phyloP scores from a whole-genome alignment of 1,140 invertebrate genomes.

The Brachionus rubens region DNA sequence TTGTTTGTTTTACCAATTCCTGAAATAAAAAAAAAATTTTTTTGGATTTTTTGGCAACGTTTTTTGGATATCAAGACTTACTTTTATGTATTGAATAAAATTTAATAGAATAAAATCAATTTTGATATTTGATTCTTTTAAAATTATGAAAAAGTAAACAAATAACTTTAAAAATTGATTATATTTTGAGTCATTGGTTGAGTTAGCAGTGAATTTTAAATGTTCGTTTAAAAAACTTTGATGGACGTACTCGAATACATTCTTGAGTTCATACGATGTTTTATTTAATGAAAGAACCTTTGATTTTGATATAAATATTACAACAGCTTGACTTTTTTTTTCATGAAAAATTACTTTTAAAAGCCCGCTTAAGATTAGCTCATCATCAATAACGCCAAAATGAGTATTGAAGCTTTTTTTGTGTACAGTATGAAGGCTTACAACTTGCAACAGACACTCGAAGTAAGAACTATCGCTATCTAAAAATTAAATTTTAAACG shows the following conservation, averaged over 20 bases:
- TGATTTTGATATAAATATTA: too few relatives aligned
- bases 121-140: neutral
- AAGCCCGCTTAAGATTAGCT: too few relatives aligned
- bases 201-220: neutral
- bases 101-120: neutral
- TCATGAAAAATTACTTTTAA: too few relatives aligned
- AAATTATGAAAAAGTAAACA: neutral
- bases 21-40: neutral
- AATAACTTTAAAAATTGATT: neutral
- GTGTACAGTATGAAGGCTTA: too few relatives aligned
- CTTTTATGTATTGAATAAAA: conserved; percentile 28
- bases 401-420: too few relatives aligned
- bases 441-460: neutral
- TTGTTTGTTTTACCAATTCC: neutral
- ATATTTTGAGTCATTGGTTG: neutral
- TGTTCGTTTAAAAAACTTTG: neutral
- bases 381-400: too few relatives aligned
- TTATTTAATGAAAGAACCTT: conserved; percentile 1
- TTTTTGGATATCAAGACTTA: neutral
- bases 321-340: neutral
- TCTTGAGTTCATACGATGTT: neutral
- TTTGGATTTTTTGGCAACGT: neutral
- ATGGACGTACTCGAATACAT: neutral
- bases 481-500: neutral
- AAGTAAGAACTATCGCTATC: neutral